Evolutionary conservation across 2,113 vertebrate species (phyloP), one percentile per base, ranked within the genome.

Genomic region (Festucalex cinctus): DNA sequence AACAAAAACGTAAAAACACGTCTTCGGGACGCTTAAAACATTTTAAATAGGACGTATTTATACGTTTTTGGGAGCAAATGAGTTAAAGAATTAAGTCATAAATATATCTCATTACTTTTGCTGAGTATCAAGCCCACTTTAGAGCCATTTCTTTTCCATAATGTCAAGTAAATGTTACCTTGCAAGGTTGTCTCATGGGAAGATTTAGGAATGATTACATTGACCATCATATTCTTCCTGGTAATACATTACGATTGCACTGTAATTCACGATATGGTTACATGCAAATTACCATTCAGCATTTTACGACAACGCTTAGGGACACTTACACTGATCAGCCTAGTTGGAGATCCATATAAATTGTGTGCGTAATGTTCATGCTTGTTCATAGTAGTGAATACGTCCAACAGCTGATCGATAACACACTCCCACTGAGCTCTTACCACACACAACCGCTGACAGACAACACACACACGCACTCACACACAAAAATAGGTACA

Each of bases 381-480:
- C 75, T 71, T 67, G 75, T 81, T 79, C 68, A 65, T 79, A 75
- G 80, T 69, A 78, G 71, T 46, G 61, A 83, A 78, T 66, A 49
- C 26, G 46, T 68, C 75, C 77, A 82, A 71, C 73, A 75, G 63
- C 10, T 67, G 75, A 85, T 87, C 85, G 76, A 87, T 87, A 83
- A 71, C 62, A 74, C 63, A 65, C 68, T 83, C 74, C 80, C 80
- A 74, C 67, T 73, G 74, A 83, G 85, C 66, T 73, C 67, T 67
- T 74, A 76, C 66, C 66, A 73, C 74, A 43, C 48, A 67, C 62
- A 69, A n/a, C n/a, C n/a, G n/a, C n/a, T n/a, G 59, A 59, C 65
- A 62, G 56, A 63, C 62, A 63, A 69, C 9, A 62, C 63, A 39
- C 49, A 70, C 48, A 51, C 69, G 71, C 65, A 67, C 62, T 72